Conservation (phyloP, 2,797 vertebrate genomes). For the Apogon hyalosoma region DNA sequence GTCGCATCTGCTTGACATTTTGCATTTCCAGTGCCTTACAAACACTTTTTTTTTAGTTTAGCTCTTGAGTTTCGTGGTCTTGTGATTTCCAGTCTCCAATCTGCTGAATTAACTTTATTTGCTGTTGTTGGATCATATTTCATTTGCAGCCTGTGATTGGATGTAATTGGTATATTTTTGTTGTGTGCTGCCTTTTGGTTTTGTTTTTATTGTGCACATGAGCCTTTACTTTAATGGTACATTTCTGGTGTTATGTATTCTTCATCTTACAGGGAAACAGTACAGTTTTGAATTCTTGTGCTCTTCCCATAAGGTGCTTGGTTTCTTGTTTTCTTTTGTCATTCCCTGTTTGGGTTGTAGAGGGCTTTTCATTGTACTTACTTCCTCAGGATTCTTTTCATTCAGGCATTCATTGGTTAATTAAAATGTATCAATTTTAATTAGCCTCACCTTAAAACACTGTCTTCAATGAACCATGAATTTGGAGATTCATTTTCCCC, state of each 20-base stretch:
- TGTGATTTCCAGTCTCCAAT: background rate
- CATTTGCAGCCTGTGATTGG: constrained; percentile 15
- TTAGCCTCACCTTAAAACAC: too few species aligned
- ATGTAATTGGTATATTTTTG: constrained; percentile 3
- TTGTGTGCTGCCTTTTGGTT: constrained; percentile 2
- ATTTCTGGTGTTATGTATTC: background rate
- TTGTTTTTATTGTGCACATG: background rate
- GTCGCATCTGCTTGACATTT: constrained; percentile 42
- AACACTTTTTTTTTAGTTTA: constrained; percentile 26
- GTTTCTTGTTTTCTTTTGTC: background rate
- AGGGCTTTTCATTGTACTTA: constrained; percentile 13
- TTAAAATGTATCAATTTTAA: too few species aligned
- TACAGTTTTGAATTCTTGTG: background rate
- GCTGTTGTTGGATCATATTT: background rate
- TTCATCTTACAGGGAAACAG: background rate
- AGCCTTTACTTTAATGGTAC: constrained; percentile 10
- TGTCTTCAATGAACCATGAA: too few species aligned
- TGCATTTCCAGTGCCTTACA: constrained; percentile 26
- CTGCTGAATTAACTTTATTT: background rate
- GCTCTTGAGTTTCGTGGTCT: constrained; percentile 7
- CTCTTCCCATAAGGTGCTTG: background rate
- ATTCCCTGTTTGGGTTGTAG: constrained; percentile 10
- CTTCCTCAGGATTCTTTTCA: background rate
- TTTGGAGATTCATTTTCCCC: too few species aligned
- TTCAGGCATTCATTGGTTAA: background rate